Evolutionary conservation across 2,888 invertebrate genomes (phyloP).

Genomic region (Alsophila aescularia): DNA sequence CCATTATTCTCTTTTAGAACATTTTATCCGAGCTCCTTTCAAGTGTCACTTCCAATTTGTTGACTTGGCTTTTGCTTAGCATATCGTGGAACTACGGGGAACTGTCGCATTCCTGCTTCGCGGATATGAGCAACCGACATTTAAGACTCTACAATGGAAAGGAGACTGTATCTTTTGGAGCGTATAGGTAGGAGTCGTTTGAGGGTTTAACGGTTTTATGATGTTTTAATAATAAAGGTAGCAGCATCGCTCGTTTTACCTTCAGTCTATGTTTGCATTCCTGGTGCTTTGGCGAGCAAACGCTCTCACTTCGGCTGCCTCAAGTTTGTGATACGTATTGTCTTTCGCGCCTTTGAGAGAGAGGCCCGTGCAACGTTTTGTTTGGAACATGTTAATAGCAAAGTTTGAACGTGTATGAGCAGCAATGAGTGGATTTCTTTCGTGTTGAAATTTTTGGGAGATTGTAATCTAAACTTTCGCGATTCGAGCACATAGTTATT

Average conservation of each 20-base stretch:
- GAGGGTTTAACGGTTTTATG: constrained; percentile 6
- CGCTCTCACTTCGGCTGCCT: constrained; percentile 73
- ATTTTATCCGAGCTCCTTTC: constrained; percentile 54
- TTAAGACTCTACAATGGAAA: constrained; percentile 36
- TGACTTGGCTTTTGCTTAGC: constrained; percentile 78
- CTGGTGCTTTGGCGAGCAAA: constrained; percentile 72
- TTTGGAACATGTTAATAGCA: constrained; percentile 16
- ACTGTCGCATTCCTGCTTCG: constrained; percentile 70
- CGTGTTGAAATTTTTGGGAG: too few species aligned
- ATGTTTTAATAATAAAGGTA: constrained; percentile 26
- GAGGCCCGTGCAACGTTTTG: constrained; percentile 53
- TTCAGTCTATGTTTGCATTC: constrained; percentile 74
- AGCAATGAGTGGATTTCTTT: too few species aligned
- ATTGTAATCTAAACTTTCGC: too few species aligned
- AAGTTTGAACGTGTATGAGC: too few species aligned
- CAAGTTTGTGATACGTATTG: constrained; percentile 74
- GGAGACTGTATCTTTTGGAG: constrained; percentile 5
- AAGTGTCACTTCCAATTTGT: constrained; percentile 73
- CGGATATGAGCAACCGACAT: constrained; percentile 68
- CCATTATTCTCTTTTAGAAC: constrained; percentile 48
- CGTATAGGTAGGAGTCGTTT: constrained; percentile 34
- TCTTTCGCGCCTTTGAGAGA: constrained; percentile 71
- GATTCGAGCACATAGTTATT: too few species aligned
- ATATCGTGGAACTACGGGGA: constrained; percentile 74
- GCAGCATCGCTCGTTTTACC: constrained; percentile 49